phyloP scores from a whole-genome alignment of 2,797 vertebrate species.

The Syndactyla subalaris region DNA sequence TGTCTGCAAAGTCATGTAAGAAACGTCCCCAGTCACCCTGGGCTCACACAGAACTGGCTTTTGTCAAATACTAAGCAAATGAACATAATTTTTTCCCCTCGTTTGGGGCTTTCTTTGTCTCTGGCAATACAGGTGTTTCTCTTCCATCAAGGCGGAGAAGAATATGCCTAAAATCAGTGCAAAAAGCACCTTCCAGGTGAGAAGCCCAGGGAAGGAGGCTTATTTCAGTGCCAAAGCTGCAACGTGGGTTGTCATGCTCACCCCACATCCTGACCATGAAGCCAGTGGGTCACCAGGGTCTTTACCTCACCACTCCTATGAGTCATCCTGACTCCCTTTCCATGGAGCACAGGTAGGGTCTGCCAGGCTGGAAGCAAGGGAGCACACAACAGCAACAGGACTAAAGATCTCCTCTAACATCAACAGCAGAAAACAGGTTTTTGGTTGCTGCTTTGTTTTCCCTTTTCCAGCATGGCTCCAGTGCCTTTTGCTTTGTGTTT shows the following conservation, averaged over 20 bases:
- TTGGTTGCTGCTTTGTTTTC: background rate
- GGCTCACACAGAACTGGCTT: background rate
- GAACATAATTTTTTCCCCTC: background rate
- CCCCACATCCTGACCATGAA: background rate
- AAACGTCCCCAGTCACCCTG: background rate
- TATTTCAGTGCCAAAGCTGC: background rate
- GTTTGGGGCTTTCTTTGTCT: background rate
- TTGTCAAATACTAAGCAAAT: background rate
- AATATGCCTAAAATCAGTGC: background rate
- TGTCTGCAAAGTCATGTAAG: background rate
- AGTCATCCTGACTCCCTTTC: background rate
- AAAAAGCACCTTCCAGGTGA: background rate
- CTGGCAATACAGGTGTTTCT: background rate
- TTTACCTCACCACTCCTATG: background rate
- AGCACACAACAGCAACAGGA: background rate
- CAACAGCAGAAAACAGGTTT: background rate
- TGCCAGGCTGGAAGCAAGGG: background rate
- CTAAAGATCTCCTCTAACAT: background rate
- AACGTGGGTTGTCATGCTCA: accelerated
- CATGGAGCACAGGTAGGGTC: background rate
- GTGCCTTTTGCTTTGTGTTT: background rate
- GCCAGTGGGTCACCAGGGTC: background rate
- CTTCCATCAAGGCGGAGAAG: background rate
- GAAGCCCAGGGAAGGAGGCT: background rate
- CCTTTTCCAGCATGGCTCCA: accelerated